Base-by-base conservation (phyloP, 2,888 invertebrate genomes). In the Megalurothrips usitatus region DNA sequence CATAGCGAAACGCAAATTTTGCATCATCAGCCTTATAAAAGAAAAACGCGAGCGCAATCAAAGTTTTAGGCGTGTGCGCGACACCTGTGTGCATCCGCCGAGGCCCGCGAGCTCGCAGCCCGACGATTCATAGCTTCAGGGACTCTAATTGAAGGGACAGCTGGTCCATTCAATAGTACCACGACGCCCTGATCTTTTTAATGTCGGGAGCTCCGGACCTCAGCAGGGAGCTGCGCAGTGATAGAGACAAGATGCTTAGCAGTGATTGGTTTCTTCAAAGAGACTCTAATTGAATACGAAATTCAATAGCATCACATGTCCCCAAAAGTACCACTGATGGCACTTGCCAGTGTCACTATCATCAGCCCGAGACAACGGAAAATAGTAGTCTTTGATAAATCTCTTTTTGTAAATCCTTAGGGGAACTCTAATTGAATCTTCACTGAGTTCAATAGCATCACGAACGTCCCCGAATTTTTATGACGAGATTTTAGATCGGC, bases 241-340 rank as follows among this genome's bases (percentile, higher is more conserved):
- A 52, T 52, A 19, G 6, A 58, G 58, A 58, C 17, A 58, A 75
- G 68, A 26, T 26, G 68, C 68, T 12, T 26, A 10, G 68, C 68
- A 75, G 68, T 75, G 68, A 26, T 75, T 75, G 68, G 68, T 75
- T 75, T 75, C 68, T 75, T 75, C 68, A 75, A 75, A 75, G 68
- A 75, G 68, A 75, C 68, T 75, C 68, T 75, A 75, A 75, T 75
- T 75, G 68, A 75, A 75, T 12, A 75, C 12, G 68, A 75, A 75
- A 75, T 75, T 26, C 68, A 75, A 75, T 75, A 75, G 68, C 68
- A 75, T 75, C 68, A 75, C 68, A 26, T 26, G 68, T 75, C 68
- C 68, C 68, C 68, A 75, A 75, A 75, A 75, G 68, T 75, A 75
- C 68, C 68, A 75, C 68, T 26, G 68, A 75, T 26, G 26, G 68